Evolutionary conservation across 2,113 vertebrate genomes (phyloP), one percentile per base, ranked within the genome.

Genomic region (Spea bombifrons): DNA sequence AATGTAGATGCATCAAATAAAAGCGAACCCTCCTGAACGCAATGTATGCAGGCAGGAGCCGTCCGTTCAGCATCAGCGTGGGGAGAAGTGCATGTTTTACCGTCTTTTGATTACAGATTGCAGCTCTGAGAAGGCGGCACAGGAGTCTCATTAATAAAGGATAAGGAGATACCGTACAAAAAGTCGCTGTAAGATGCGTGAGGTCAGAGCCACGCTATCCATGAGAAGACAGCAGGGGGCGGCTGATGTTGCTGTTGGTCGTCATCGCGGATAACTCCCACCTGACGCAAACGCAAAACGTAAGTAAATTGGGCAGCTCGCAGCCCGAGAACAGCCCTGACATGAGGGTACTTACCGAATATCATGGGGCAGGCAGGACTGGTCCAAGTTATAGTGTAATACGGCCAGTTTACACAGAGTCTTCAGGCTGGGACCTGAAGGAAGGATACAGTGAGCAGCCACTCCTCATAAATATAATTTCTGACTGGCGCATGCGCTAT

Each of bases 191-290:
- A 13, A 15, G 9, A 47, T 4, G 66, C 47, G 66, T 48, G 45
- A 68, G 66, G 13, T 13, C 66, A 65, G 15, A 65, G 45, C n/a
- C 57, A 75, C 73, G 73, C 88, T 90, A 94, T 79, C 97, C 97
- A 17, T 99, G 97, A 81, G 97, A 97, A 45, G 96, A 98, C 86
- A 96, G 94, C 61, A 98, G 97, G 77, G 97, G 97, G 13, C 97
- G 93, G 86, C 96, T 99, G 90, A 99, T 99, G 94, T 94, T 99
- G 91, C 97, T 99, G 92, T 99, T 99, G n/a, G 97, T 99, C 6
- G 97, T 99, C 97, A 99, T 99, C 84, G 97, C 97, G 0, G 94
- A 92, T 86, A 99, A 93, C 86, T 99, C 97, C 97, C 96, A 99
- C 91, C 97, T 99, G 87, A 4, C 90, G 87, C 69, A 82, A 81